Base-by-base conservation (phyloP, 2,888 invertebrate species). In the Eupithecia pulchellata region DNA sequence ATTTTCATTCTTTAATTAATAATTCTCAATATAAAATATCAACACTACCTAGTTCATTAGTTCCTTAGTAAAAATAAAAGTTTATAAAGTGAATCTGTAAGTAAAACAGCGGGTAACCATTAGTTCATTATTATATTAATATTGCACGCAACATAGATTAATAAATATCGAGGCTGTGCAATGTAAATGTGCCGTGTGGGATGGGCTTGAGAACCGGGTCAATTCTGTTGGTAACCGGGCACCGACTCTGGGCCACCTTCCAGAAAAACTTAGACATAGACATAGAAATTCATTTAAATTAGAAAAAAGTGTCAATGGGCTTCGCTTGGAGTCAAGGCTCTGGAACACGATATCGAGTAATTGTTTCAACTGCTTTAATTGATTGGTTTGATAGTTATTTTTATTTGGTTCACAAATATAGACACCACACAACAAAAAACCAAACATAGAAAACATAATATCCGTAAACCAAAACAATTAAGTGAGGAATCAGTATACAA, bases 201-300 rank as follows among this genome's bases (percentile, higher is more conserved):
- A 85, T 85, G 84, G 83, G 81, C 84, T 71, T 85, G 85, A 67
- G 85, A 85, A 85, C 78, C 77, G 74, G 85, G 85, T 79, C 84
- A 79, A 42, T 77, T 73, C 77, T 79, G 78, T 79, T 78, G 76
- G n/a, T 32, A 57, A 57, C 29, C 29, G 58, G 58, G 58, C 58
- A 30, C 30, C n/a, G 30, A 60, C 32, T 60, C 29, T 60, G 58
- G 58, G 9, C 17, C 4, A 14, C 9, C 2, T 14, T n/a, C n/a
- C n/a, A n/a, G n/a, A n/a, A n/a, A n/a, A n/a, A n/a, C n/a, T n/a
- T n/a, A n/a, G n/a, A n/a, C n/a, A n/a, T n/a, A n/a, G n/a, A n/a
- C n/a, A n/a, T n/a, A n/a, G n/a, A n/a, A n/a, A n/a, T n/a, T n/a
- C n/a, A n/a, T n/a, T n/a, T n/a, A 14, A 27, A 27, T 27, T n/a